Percentiles rank a stretch among this genome's conserved stretches.
phyloP scores from a whole-genome alignment of 2,888 invertebrate species.

The Agonopterix heracliana region DNA sequence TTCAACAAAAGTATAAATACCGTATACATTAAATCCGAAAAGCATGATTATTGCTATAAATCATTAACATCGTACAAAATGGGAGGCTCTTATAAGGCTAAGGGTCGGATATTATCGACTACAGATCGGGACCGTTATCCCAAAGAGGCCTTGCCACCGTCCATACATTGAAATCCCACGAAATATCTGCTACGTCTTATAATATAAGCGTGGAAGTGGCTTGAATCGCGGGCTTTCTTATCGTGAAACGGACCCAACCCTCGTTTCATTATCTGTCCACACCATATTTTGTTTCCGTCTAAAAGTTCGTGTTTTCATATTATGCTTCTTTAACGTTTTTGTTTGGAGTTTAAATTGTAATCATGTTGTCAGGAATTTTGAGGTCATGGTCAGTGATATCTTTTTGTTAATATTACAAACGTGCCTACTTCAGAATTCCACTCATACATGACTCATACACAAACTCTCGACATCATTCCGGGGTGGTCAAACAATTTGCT shows the following conservation, averaged over 20 bases:
- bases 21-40: background rate
- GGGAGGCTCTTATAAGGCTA: slow-evolving; percentile 26
- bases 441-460: too few relatives aligned
- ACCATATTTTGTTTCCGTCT: slow-evolving; percentile 28
- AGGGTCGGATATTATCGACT: slow-evolving; percentile 41
- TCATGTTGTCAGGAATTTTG: background rate
- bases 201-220: too few relatives aligned
- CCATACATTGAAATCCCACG: too few relatives aligned
- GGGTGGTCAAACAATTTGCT: too few relatives aligned
- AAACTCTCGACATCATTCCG: too few relatives aligned
- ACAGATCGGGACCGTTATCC: slow-evolving; percentile 31
- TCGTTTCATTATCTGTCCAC: slow-evolving; percentile 42
- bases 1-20: too few relatives aligned
- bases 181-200: too few relatives aligned
- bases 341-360: too few relatives aligned
- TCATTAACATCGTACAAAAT: slow-evolving; percentile 15
- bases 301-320: background rate
- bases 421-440: too few relatives aligned
- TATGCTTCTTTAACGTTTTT: background rate
- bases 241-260: slow-evolving; percentile 22
- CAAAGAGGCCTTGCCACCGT: slow-evolving; percentile 35
- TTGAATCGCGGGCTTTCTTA: too few relatives aligned
- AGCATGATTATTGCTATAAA: slow-evolving; percentile 10
- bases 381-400: background rate
- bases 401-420: too few relatives aligned